phyloP scores from a whole-genome alignment of 2,888 invertebrate species.

The Chrysolina haemoptera region DNA sequence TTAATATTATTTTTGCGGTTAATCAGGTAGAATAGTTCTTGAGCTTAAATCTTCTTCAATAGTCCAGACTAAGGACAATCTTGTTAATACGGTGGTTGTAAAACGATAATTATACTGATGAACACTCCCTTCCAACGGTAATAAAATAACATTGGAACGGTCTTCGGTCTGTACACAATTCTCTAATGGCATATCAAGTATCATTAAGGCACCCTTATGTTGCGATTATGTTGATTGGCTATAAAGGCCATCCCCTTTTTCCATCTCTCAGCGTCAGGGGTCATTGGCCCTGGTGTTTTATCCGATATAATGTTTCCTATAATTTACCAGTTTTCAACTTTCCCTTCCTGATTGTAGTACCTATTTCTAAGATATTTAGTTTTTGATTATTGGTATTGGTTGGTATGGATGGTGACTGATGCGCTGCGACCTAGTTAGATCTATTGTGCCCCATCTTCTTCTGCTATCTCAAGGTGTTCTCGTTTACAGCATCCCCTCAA shows the following conservation, averaged over 20 bases:
- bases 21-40: no score
- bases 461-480: no score
- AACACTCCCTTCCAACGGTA: not conserved
- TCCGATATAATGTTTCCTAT: not conserved
- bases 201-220: constrained; percentile 21
- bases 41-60: not conserved
- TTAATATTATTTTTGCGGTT: no score
- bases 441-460: no score
- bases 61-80: not conserved
- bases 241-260: not conserved
- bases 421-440: no score
- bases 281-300: not conserved
- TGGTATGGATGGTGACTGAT: no score
- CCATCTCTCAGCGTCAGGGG: not conserved
- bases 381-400: no score
- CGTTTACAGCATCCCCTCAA: no score
- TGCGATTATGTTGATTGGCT: constrained; percentile 10
- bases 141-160: not conserved
- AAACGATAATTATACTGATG: not conserved
- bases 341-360: no score
- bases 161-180: constrained; percentile 1
- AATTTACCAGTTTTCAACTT: not conserved
- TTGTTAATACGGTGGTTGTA: not conserved
- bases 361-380: no score
- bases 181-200: constrained; percentile 19